Conservation (phyloP, 2,797 vertebrate genomes). For the Amazona finschi region DNA sequence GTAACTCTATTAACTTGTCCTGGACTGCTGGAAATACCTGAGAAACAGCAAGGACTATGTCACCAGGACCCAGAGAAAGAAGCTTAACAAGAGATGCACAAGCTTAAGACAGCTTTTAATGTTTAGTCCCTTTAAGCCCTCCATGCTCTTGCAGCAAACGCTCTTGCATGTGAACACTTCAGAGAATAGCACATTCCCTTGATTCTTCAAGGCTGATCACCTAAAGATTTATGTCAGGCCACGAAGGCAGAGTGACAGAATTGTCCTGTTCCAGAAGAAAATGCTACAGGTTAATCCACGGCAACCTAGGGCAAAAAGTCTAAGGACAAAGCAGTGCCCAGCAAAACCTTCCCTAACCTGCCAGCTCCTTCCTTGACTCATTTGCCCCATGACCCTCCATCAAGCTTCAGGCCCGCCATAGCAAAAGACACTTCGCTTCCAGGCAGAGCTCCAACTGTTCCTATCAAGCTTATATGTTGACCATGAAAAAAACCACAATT, state of each 20-base stretch:
- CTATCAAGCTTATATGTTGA: neutral
- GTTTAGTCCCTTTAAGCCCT: neutral
- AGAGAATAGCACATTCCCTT: neutral
- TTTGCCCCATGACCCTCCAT: neutral
- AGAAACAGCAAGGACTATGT: neutral
- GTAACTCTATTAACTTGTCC: neutral
- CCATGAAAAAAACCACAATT: neutral
- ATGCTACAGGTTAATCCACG: neutral
- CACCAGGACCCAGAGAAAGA: neutral
- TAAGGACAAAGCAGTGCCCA: neutral
- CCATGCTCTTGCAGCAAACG: neutral
- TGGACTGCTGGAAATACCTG: neutral
- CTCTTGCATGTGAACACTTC: neutral
- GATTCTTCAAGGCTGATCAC: neutral
- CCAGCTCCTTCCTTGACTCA: neutral
- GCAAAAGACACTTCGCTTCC: neutral
- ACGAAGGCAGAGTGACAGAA: neutral
- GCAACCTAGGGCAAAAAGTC: neutral
- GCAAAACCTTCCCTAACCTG: neutral
- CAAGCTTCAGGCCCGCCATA: neutral
- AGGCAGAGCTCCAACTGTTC: neutral
- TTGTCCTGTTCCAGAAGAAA: neutral
- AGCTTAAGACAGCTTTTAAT: neutral
- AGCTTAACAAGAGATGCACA: neutral
- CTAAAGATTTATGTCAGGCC: neutral